Percentiles rank a stretch among this genome's conserved stretches.
Conservation (phyloP, 2,797 vertebrate species). For the Tamandua tetradactyla region DNA sequence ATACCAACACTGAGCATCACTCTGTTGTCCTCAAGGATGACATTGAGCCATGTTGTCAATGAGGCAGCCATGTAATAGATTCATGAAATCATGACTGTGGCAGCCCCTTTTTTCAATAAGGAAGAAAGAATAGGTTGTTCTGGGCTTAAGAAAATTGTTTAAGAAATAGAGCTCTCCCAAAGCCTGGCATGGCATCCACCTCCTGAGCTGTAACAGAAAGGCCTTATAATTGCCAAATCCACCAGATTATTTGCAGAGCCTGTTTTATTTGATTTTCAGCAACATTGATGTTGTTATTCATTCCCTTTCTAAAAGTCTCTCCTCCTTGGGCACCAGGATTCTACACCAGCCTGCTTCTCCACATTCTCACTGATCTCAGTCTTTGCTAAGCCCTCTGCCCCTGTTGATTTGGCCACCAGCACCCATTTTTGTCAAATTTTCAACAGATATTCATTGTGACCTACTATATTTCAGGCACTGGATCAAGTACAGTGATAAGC, state of each 20-base stretch:
- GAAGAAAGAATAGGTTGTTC: conserved; percentile 7
- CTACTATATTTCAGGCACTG: neutral
- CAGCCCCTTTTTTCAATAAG: conserved; percentile 12
- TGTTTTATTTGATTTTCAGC: neutral
- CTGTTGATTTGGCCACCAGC: neutral
- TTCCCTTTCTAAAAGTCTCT: neutral
- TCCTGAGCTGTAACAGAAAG: neutral
- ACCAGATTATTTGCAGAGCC: neutral
- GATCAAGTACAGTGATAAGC: neutral
- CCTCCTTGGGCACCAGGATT: neutral
- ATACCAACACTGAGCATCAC: neutral
- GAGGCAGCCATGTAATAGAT: neutral
- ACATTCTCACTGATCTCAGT: neutral
- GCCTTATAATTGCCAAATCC: neutral
- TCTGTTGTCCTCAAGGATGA: neutral
- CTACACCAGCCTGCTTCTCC: neutral
- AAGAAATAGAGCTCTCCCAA: neutral
- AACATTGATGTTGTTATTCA: neutral
- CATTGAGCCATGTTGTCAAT: neutral
- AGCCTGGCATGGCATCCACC: neutral
- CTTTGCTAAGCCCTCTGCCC: neutral
- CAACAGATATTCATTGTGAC: neutral
- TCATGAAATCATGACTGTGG: neutral
- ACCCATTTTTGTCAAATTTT: neutral
- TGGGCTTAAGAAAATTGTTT: neutral